Conservation (phyloP, 1,140 invertebrate genomes). For the Bicyclus anynana region DNA sequence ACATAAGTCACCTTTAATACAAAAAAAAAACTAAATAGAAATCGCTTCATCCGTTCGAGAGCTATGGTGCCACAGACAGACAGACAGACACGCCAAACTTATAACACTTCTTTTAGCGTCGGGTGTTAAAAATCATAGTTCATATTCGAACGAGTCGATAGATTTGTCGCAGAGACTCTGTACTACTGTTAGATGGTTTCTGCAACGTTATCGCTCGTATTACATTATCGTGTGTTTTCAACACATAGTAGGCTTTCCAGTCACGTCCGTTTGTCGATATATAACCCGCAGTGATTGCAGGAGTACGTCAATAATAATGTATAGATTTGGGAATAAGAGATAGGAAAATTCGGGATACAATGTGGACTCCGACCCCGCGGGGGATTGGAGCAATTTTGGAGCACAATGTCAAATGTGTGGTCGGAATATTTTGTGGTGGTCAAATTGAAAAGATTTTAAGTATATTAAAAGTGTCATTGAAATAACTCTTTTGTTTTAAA, state of each 20-base stretch:
- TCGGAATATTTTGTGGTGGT: background rate
- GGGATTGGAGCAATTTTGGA: background rate
- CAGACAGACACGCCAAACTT: no score
- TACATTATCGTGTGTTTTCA: conserved; percentile 15
- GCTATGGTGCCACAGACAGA: no score
- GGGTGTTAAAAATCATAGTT: no score
- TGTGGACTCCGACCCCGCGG: background rate
- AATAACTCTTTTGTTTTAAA: background rate
- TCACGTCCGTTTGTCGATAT: conserved; percentile 45
- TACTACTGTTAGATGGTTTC: no score
- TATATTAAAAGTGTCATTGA: no score
- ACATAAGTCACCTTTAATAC: no score
- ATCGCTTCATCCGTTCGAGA: no score
- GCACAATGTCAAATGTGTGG: background rate
- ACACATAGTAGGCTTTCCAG: conserved; percentile 32
- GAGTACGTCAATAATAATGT: conserved; percentile 45
- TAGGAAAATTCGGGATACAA: conserved; percentile 16
- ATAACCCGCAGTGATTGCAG: conserved; percentile 54
- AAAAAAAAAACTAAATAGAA: no score
- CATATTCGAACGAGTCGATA: no score
- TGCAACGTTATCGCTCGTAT: background rate
- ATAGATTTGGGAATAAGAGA: conserved; percentile 39
- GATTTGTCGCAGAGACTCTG: no score
- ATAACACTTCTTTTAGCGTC: no score
- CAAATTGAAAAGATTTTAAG: background rate